A percentile compares a stretch with the other conserved stretches of the same genome.
Conservation (phyloP, 2,888 invertebrate genomes). For the Leptinotarsa rubiginosa region DNA sequence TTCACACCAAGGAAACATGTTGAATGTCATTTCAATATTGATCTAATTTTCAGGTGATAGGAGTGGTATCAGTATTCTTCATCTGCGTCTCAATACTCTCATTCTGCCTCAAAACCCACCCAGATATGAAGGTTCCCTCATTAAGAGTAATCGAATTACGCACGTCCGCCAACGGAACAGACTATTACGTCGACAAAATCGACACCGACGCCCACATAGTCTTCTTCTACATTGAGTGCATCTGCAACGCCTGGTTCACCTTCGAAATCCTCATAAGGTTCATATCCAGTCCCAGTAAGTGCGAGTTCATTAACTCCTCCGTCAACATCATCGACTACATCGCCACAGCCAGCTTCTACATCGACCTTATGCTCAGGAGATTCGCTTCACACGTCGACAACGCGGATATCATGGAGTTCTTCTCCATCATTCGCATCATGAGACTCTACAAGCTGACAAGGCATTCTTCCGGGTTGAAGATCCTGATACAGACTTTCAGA, state of each 20-base stretch:
- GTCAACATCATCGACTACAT: conserved; percentile 99
- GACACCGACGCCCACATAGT: conserved; percentile 96
- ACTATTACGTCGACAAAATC: conserved; percentile 88
- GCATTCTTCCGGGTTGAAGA: conserved; percentile 97
- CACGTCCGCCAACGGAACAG: conserved; percentile 79
- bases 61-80: conserved; percentile 98
- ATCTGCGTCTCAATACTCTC: conserved; percentile 99
- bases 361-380: conserved; percentile 89
- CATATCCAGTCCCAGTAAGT: conserved; percentile 93
- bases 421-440: conserved; percentile 98
- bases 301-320: conserved; percentile 94
- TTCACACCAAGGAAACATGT: background rate
- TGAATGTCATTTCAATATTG: background rate
- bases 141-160: conserved; percentile 84
- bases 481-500: conserved; percentile 96
- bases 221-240: conserved; percentile 98
- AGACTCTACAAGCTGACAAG: conserved; percentile 96
- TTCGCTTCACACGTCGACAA: conserved; percentile 93
- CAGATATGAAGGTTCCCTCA: conserved; percentile 95
- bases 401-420: conserved; percentile 96
- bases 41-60: conserved; percentile 85
- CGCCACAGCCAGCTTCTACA: conserved; percentile 98
- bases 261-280: conserved; percentile 89
- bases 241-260: conserved; percentile 99
- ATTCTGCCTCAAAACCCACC: conserved; percentile 99